Conservation (phyloP, 2,888 invertebrate genomes). For the Athalia circularis region DNA sequence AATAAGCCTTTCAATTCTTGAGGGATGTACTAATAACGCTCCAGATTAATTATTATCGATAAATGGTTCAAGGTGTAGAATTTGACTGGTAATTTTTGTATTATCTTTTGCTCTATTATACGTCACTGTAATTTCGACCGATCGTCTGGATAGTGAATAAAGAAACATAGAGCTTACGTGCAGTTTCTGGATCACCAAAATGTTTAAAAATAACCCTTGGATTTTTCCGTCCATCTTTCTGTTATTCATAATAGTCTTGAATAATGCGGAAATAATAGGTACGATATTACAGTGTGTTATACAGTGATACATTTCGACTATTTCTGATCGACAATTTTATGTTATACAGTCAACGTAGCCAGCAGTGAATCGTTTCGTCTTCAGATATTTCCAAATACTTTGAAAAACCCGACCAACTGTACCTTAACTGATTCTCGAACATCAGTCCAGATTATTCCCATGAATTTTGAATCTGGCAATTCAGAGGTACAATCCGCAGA, state of each 20-base stretch:
- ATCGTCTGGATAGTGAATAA: neutral
- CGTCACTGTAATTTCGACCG: neutral
- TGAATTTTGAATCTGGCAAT: conserved; percentile 2
- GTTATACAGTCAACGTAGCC: conserved; percentile 14
- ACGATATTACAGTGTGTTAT: neutral
- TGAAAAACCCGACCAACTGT: conserved; percentile 16
- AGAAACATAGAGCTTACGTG: neutral
- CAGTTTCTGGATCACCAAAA: neutral
- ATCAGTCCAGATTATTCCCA: neutral
- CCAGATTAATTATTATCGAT: neutral
- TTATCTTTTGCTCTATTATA: neutral
- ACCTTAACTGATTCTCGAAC: neutral
- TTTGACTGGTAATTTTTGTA: neutral
- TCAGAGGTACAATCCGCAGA: conserved; percentile 5
- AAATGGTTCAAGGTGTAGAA: neutral
- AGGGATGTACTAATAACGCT: too few species aligned
- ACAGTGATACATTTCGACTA: neutral
- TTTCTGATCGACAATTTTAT: neutral
- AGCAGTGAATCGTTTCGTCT: conserved; percentile 16
- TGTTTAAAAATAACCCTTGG: neutral
- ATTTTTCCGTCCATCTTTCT: neutral
- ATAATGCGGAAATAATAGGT: conserved; percentile 26
- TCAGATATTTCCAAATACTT: conserved; percentile 27
- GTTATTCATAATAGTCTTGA: neutral
- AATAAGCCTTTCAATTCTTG: too few species aligned